Evolutionary conservation across 2,113 vertebrate species (phyloP), one percentile per base, ranked within the genome.

Genomic region (Megaceryle maxima): DNA sequence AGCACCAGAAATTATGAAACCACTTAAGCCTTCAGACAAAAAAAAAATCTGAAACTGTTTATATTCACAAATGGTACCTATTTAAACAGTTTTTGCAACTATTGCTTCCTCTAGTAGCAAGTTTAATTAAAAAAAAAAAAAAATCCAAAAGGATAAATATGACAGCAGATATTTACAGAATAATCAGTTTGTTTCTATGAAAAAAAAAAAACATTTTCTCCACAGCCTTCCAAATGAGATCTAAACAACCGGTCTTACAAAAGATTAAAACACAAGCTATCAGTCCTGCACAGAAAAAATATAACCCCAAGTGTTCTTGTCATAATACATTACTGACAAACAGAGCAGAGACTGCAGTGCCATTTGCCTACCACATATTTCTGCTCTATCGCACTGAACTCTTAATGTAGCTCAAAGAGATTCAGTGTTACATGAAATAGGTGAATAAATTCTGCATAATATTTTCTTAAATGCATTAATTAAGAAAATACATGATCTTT

Each of bases 111-210:
- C n/a, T 91, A 35, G 87, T 95, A 97, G 79, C 86, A 94, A 97
- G 78, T 87, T 90, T 67, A 92, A 94, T 46, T 14, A 80, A 28
- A 63, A 16, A 82, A 93, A 96, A 83, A 73, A 82, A 25, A 63
- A 29, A 95, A 88, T 79, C 90, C 92, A 90, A 91, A 91, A 82
- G 72, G 87, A 89, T 95, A 97, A 98, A 96, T 95, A 95, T 35
- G 90, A 88, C 81, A 96, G 84, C 46, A 94, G 77, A 94, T 96
- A 97, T 96, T 97, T 98, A 96, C 80, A 96, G 92, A 97, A 95
- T 81, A 90, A 72, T 50, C 33, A 50, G 69, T 88, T 57, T 89
- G 83, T 83, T 89, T 87, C 92, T 94, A 91, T 72, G 92, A 92
- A 93, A 94, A 90, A 72, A 83, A 73, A 83, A 33, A n/a, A n/a